Evolutionary conservation across 2,888 invertebrate species (phyloP).

Genomic region (Lymantria monacha): DNA sequence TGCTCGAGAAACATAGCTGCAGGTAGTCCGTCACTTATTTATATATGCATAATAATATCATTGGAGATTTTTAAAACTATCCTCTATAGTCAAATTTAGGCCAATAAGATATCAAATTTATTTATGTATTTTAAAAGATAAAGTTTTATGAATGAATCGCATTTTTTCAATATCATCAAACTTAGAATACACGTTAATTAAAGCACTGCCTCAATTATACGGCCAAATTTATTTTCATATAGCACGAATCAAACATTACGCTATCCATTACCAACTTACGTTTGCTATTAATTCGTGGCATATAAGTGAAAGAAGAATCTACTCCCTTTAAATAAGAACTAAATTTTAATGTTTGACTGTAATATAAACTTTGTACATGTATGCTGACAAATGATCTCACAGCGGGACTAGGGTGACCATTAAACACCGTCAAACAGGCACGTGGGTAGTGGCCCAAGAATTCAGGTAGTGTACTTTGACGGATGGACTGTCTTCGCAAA

Average conservation of each 20-base stretch:
- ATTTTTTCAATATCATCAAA: too few relatives aligned
- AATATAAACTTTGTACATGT: slow-evolving; percentile 28
- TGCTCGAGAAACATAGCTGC: too few relatives aligned
- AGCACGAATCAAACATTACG: background rate
- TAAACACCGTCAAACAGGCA: slow-evolving; percentile 52
- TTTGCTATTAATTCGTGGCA: background rate
- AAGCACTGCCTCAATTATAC: background rate
- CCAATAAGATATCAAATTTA: too few relatives aligned
- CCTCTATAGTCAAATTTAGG: too few relatives aligned
- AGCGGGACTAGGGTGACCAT: slow-evolving; percentile 64
- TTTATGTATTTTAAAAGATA: too few relatives aligned
- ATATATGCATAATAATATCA: too few relatives aligned
- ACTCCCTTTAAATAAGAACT: background rate
- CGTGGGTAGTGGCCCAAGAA: slow-evolving; percentile 52
- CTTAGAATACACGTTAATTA: background rate
- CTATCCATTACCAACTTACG: background rate
- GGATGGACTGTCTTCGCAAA: slow-evolving; percentile 53
- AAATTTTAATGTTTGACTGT: background rate
- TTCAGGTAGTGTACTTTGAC: slow-evolving; percentile 63
- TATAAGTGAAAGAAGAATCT: slow-evolving; percentile 1
- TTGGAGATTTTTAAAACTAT: too few relatives aligned
- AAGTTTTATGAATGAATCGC: too few relatives aligned
- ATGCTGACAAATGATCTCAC: slow-evolving; percentile 66
- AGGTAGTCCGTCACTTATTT: too few relatives aligned
- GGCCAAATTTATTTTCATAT: background rate